Conservation (phyloP, 1,140 invertebrate genomes). For the Trichonephila clavata region DNA sequence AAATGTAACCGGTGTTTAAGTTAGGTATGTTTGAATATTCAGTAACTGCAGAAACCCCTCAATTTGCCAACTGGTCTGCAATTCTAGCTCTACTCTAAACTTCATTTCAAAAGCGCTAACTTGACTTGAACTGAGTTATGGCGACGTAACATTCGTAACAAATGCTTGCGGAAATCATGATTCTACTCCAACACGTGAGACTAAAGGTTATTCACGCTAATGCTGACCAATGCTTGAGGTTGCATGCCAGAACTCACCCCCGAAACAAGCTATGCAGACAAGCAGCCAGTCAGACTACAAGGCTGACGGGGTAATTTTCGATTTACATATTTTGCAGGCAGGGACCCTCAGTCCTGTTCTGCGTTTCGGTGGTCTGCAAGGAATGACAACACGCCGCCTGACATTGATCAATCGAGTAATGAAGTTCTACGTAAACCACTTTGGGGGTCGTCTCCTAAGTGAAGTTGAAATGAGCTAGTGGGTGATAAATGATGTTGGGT, state of each 20-base stretch:
- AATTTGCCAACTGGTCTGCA: background rate
- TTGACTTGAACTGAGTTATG: slow-evolving; percentile 53
- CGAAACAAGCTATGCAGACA: slow-evolving; percentile 41
- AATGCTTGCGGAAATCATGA: slow-evolving; percentile 75
- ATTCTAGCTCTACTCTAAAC: background rate
- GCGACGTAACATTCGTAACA: slow-evolving; percentile 66
- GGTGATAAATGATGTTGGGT: slow-evolving; percentile 66
- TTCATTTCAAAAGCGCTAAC: slow-evolving; percentile 58
- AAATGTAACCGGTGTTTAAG: background rate
- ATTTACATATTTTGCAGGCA: slow-evolving; percentile 74
- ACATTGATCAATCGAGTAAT: slow-evolving; percentile 75
- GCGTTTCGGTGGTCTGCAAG: slow-evolving; percentile 70
- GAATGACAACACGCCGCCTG: slow-evolving; percentile 75
- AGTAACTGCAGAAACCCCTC: slow-evolving; percentile 4
- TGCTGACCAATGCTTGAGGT: slow-evolving; percentile 72
- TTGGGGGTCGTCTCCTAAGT: slow-evolving; percentile 67
- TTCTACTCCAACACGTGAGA: slow-evolving; percentile 69
- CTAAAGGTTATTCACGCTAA: slow-evolving; percentile 74
- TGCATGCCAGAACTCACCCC: slow-evolving; percentile 68
- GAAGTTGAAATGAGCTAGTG: slow-evolving; percentile 36
- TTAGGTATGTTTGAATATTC: background rate
- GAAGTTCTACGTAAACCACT: slow-evolving; percentile 69
- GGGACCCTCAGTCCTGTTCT: slow-evolving; percentile 44
- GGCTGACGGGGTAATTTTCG: slow-evolving; percentile 75
- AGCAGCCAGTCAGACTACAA: slow-evolving; percentile 61